Percentiles rank a stretch among this genome's conserved stretches.
Conservation (phyloP, 2,888 invertebrate species). For the Dichetophora obliterata region DNA sequence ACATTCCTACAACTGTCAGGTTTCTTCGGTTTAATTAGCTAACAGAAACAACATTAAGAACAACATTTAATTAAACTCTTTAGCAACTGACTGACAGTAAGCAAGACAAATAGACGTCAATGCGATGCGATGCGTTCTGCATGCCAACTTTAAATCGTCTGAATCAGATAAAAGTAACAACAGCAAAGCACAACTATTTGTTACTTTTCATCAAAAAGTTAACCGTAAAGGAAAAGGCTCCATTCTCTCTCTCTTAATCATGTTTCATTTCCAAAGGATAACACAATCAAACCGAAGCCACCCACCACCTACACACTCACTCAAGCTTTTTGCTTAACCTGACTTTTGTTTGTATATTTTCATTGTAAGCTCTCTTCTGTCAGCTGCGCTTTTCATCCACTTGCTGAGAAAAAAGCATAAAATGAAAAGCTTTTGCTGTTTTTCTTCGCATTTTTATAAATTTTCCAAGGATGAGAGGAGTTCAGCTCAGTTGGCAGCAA, state of each 20-base stretch:
- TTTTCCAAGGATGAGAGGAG: constrained; percentile 27
- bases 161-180: constrained; percentile 43
- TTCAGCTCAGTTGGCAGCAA: constrained; percentile 7
- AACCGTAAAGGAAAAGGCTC: not conserved
- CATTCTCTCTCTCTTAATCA: constrained; percentile 3
- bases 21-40: constrained; percentile 16
- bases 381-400: constrained; percentile 6
- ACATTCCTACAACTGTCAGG: constrained; percentile 11
- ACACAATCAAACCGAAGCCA: too few species aligned
- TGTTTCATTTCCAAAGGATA: too few species aligned
- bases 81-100: constrained; percentile 15
- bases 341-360: not conserved
- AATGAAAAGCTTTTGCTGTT: constrained; percentile 36
- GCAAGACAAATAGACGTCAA: constrained; percentile 33
- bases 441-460: constrained; percentile 37
- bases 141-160: constrained; percentile 46
- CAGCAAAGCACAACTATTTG: constrained; percentile 25
- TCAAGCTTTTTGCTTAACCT: too few species aligned
- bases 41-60: not conserved
- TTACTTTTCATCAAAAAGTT: constrained; percentile 13
- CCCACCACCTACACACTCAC: too few species aligned
- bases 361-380: constrained; percentile 3
- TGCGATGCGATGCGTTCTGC: constrained; percentile 25
- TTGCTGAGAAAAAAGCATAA: constrained; percentile 27
- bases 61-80: not conserved